Conservation (phyloP, 1,140 invertebrate species). For the Pristionchus pacificus region DNA sequence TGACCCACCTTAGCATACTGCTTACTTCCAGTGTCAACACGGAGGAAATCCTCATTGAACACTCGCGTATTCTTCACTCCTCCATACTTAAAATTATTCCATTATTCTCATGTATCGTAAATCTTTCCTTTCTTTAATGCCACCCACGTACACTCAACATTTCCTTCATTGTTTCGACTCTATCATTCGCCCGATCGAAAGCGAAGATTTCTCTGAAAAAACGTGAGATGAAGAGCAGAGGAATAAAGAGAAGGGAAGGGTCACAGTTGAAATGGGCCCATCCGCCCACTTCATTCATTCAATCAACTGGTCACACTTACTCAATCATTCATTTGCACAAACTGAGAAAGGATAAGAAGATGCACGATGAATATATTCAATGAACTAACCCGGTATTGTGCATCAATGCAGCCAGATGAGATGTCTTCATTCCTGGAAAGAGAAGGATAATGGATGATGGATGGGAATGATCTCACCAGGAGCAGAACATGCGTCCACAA, state of each 20-base stretch:
- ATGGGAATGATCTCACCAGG: slow-evolving; percentile 63
- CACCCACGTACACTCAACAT: slow-evolving; percentile 61
- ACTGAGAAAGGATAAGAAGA: too few relatives aligned
- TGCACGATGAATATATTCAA: too few relatives aligned
- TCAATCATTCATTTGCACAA: too few relatives aligned
- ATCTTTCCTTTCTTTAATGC: slow-evolving; percentile 34
- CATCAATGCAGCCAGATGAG: slow-evolving; percentile 78
- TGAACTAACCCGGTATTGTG: too few relatives aligned
- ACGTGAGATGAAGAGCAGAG: too few relatives aligned
- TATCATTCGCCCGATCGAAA: slow-evolving; percentile 70
- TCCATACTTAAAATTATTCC: background rate
- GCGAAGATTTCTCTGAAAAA: slow-evolving; percentile 73
- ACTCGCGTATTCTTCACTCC: slow-evolving; percentile 21
- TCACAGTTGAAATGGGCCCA: too few relatives aligned
- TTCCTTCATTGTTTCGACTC: slow-evolving; percentile 67
- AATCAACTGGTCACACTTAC: too few relatives aligned
- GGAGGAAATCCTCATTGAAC: slow-evolving; percentile 69
- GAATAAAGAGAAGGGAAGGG: too few relatives aligned
- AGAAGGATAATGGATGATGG: background rate
- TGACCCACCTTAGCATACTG: slow-evolving; percentile 47
- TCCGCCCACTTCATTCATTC: too few relatives aligned
- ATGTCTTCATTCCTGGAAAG: slow-evolving; percentile 76
- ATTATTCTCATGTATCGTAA: slow-evolving; percentile 21
- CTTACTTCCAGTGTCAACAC: slow-evolving; percentile 63
- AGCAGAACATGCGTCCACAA: slow-evolving; percentile 88